Conservation (phyloP, 92 coral and sea anemone species). For the Umimayanthus chanpuru region DNA sequence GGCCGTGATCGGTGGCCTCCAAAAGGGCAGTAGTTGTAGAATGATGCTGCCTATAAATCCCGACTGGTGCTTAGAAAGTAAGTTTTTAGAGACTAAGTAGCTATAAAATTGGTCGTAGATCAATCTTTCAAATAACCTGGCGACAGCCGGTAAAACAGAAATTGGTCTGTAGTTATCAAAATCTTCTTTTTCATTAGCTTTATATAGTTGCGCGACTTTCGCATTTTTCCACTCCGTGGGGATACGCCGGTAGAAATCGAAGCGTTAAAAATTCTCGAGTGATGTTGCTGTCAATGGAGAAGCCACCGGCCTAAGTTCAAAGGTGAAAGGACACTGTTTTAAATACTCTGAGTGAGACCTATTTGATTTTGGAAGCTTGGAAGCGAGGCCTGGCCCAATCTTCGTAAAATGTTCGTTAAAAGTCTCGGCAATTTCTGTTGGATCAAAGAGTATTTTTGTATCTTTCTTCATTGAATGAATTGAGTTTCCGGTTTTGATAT, state of each 20-base stretch:
- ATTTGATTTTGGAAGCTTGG: background rate
- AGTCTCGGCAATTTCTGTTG: background rate
- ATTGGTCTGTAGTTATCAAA: too few species aligned
- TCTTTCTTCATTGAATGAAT: background rate
- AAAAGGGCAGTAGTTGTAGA: too few species aligned
- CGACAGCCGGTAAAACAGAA: background rate
- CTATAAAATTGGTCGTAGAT: slow-evolving; percentile 37
- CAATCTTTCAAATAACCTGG: slow-evolving; percentile 36
- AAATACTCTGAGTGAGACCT: background rate
- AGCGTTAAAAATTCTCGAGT: too few species aligned
- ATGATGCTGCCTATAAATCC: too few species aligned
- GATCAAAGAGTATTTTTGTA: background rate
- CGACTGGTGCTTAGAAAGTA: too few species aligned
- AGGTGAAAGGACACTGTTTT: slow-evolving; percentile 6
- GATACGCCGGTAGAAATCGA: too few species aligned
- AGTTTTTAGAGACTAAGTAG: slow-evolving; percentile 16
- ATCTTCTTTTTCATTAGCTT: too few species aligned
- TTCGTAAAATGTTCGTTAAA: background rate
- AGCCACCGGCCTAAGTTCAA: slow-evolving; percentile 27
- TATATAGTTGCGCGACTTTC: too few species aligned
- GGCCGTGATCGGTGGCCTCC: too few species aligned
- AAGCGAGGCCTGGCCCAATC: background rate
- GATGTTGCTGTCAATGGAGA: background rate
- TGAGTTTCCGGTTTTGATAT: slow-evolving; percentile 5
- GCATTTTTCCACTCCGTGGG: too few species aligned